These are phyloP conservation scores for Darevskia mixta DNA, from an alignment of 2,797 vertebrate species.

Conservation along the genomic window DNA sequence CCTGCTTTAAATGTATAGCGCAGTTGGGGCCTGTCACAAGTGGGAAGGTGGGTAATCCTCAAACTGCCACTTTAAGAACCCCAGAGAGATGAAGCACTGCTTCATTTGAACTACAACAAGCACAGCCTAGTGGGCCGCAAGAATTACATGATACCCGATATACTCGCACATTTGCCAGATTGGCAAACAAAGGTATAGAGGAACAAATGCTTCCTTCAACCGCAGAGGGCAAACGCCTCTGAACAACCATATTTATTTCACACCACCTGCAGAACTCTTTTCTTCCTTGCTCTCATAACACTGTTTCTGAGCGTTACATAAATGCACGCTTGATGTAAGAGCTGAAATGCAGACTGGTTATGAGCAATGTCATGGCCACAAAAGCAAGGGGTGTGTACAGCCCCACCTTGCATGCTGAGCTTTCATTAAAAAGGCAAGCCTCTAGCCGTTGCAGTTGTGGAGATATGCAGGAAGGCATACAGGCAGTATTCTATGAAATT, in stretches of 20 bases:
- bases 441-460: background rate
- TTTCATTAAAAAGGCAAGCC: background rate
- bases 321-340: constrained; percentile 47
- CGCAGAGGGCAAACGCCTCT: constrained; percentile 56
- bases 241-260: constrained; percentile 60
- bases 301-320: constrained; percentile 42
- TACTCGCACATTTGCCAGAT: constrained; percentile 56
- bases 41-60: background rate
- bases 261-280: constrained; percentile 53
- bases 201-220: constrained; percentile 53
- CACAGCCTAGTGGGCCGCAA: constrained; percentile 21
- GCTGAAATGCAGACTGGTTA: constrained; percentile 45
- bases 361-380: background rate
- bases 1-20: too few species aligned
- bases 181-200: constrained; percentile 65
- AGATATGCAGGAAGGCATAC: background rate
- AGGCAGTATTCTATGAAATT: background rate
- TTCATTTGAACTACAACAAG: constrained; percentile 45
- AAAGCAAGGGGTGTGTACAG: background rate
- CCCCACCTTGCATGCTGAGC: background rate
- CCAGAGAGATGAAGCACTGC: constrained; percentile 27
- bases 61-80: background rate
- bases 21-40: background rate
- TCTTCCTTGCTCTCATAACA: constrained; percentile 43
- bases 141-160: constrained; percentile 44